Evolutionary conservation across 1,140 invertebrate species (phyloP), one percentile per base, ranked within the genome.

Genomic region (Cydia pomonella): DNA sequence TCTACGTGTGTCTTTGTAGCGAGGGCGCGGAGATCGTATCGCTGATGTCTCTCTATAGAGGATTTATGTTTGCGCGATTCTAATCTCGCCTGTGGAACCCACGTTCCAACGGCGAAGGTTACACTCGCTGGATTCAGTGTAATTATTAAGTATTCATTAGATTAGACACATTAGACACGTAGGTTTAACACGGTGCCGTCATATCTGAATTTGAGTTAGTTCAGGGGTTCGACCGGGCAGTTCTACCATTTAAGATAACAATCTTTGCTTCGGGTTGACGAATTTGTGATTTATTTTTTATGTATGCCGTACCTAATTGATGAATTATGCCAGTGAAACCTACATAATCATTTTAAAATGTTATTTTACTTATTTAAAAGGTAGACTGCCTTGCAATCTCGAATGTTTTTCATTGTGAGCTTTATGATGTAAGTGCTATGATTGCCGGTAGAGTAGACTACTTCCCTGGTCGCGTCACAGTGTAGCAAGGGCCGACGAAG

Each of bases 151-250:
- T 92, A 91, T 90, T 90, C 86, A 81, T 82, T 90, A 88, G 85
- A 76, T 83, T 80, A 69, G 64, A 69, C 64, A 41, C 64, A 80
- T 77, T 88, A 87, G 86, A 80, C 79, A 80, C 73, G 78, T 90
- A 89, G 87, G 85, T 76, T 82, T 86, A 86, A 87, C 75, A 77
- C 73, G 83, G 83, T 87, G 86, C 82, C 89, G 90, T 85, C 88
- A 91, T 91, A 86, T 85, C 84, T 92, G 90, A 92, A 90, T 92
- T 92, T 90, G 87, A 91, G 90, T 92, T 92, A 92, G 89, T 91
- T 90, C 88, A 75, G 80, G 84, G 78, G 80, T 82, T 80, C 73
- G 38, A 79, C 77, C 76, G 23, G 82, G 87, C 86, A 87, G 84
- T 84, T 79, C 80, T 75, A 81, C 83, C 77, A 69, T 84, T 81